Evolutionary conservation across 2,797 vertebrate genomes (phyloP), one percentile per base, ranked within the genome.

Genomic region (Garrulus glandarius): DNA sequence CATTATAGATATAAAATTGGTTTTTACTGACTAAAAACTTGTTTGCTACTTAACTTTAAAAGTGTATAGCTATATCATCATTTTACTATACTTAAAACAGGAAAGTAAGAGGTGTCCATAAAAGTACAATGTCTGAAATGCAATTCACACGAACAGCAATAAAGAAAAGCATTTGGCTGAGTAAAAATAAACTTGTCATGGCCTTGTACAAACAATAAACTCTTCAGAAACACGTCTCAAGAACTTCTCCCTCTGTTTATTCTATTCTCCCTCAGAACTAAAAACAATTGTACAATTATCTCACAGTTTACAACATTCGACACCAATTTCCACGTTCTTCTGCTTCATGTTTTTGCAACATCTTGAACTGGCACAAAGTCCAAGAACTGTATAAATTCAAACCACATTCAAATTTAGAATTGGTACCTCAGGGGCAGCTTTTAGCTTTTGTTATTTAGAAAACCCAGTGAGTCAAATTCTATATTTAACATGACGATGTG

Each of bases 361-460:
- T 47, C 63, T 71, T 47, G 20, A 90, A 67, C 23, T 46, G 34
- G 11, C 64, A 91, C 32, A 77, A 72, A 26, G 34, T 65, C 26
- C n/a, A 84, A 84, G 59, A 1, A 2, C 37, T 52, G 29, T 10
- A 79, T 37, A 63, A 81, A 87, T 29, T n/a, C 56, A 63, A 91
- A 43, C 23, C 36, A 53, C 30, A 52, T 46, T 94, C 75, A 79
- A 87, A 82, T 95, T 94, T 64, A 93, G 84, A 92, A 87, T 11
- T 49, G 53, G 68, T 50, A 85, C 59, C 74, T 91, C 72, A 82
- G 72, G 63, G 71, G 61, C 60, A 60, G 36, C 91, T 74, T 44
- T 50, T 21, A 75, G 83, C 77, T 79, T 94, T 82, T 79, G 74
- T 82, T 94, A 94, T 93, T 87, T 85, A 94, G 67, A 87, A 78